Percentiles rank a stretch among this genome's conserved stretches.
Evolutionary conservation across 2,797 vertebrate genomes (phyloP).

Genomic region (Anolis apletophallus): DNA sequence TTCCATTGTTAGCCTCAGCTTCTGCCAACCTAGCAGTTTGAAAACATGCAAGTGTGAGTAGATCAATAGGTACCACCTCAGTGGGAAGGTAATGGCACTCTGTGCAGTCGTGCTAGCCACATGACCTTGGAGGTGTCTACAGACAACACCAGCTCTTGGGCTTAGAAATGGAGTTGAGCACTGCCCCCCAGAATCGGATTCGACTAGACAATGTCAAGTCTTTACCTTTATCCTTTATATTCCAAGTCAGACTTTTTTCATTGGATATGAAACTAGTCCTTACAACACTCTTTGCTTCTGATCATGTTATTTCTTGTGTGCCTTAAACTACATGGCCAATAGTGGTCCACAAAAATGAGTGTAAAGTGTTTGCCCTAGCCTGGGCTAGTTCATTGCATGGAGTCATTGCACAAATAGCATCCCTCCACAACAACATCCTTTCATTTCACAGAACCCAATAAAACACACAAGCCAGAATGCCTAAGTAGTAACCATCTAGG

Average conservation of each 20-base stretch:
- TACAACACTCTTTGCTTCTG: conserved; percentile 2
- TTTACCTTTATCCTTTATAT: no score
- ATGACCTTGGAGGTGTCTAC: no score
- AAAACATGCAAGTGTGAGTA: no score
- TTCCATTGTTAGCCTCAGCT: no score
- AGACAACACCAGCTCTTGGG: no score
- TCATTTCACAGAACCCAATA: neutral
- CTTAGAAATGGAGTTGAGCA: no score
- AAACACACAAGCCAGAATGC: neutral
- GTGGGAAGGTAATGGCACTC: no score
- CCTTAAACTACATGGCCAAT: neutral
- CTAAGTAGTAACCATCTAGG: neutral
- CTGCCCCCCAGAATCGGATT: no score
- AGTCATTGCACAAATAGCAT: neutral
- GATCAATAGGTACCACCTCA: no score
- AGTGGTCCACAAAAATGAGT: neutral
- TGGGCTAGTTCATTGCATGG: neutral
- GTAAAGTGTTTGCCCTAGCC: neutral
- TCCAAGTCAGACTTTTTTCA: neutral
- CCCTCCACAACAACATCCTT: neutral
- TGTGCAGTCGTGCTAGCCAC: no score
- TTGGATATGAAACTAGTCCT: fast-evolving
- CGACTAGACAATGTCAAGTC: no score
- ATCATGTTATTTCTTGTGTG: neutral
- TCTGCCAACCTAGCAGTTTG: no score